These are phyloP conservation scores for Caenorhabditis sp. DNA, from an alignment of 2,888 invertebrate genomes.

Conservation along the genomic window DNA sequence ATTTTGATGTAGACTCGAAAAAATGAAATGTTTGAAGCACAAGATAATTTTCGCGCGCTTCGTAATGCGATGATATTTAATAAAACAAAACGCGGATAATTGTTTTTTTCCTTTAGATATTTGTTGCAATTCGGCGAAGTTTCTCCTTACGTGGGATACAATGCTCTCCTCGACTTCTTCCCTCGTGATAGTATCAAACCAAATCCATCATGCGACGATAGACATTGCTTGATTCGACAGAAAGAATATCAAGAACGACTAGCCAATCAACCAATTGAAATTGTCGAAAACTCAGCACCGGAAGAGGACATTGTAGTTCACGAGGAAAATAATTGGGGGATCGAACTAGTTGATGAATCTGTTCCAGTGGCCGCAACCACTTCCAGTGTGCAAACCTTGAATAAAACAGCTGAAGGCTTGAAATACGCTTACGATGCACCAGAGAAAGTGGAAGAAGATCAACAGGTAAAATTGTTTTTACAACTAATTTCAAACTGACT, in stretches of 20 bases:
- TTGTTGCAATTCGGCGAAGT: slow-evolving; percentile 89
- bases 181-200: slow-evolving; percentile 84
- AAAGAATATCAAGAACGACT: slow-evolving; percentile 74
- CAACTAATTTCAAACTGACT: neutral
- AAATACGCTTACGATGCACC: slow-evolving; percentile 80
- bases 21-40: too few species aligned
- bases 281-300: slow-evolving; percentile 72
- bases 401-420: slow-evolving; percentile 75
- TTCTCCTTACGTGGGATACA: slow-evolving; percentile 92
- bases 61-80: too few species aligned
- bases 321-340: slow-evolving; percentile 91
- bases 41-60: too few species aligned
- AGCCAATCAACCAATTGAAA: slow-evolving; percentile 75
- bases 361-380: slow-evolving; percentile 52
- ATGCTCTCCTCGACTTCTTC: slow-evolving; percentile 93
- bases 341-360: slow-evolving; percentile 80
- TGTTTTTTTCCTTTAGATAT: slow-evolving; percentile 82
- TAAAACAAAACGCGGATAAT: too few species aligned
- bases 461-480: too few species aligned
- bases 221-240: slow-evolving; percentile 77
- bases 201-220: slow-evolving; percentile 88
- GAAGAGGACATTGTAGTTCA: slow-evolving; percentile 77
- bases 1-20: too few species aligned
- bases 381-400: neutral
- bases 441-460: slow-evolving; percentile 3